A percentile compares a stretch with the other conserved stretches of the same genome.
phyloP scores from a whole-genome alignment of 64 coral and sea anemone genomes.

The Actinia equina region DNA sequence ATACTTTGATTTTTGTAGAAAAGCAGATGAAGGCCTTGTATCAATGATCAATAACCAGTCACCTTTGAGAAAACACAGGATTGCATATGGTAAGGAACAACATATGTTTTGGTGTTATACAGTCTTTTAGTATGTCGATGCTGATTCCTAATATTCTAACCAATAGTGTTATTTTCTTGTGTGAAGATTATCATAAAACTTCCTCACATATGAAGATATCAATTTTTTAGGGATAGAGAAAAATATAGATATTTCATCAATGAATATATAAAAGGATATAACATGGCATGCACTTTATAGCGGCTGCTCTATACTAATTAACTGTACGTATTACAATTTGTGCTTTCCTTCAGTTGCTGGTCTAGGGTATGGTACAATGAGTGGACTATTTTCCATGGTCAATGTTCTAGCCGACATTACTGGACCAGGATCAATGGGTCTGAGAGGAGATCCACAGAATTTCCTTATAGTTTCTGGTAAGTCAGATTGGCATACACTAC shows the following conservation, averaged over 20 bases:
- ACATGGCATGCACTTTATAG: too few species aligned
- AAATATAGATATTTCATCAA: too few species aligned
- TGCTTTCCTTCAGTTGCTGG: conserved; percentile 66
- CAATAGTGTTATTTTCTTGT: too few species aligned
- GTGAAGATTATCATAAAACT: too few species aligned
- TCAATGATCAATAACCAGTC: conserved; percentile 86
- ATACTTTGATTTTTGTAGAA: conserved; percentile 44
- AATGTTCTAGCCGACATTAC: conserved; percentile 95
- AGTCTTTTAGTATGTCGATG: too few species aligned
- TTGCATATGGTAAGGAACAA: conserved; percentile 82
- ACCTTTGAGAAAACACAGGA: conserved; percentile 92
- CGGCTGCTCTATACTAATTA: too few species aligned
- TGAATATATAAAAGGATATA: too few species aligned
- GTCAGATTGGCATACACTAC: not conserved
- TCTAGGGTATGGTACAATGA: conserved; percentile 91
- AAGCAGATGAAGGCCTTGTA: conserved; percentile 94
- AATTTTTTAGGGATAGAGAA: too few species aligned
- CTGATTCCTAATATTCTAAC: too few species aligned
- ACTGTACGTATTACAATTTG: too few species aligned
- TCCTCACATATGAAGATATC: too few species aligned
- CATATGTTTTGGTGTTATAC: not conserved
- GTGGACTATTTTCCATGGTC: conserved; percentile 96
- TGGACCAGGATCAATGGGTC: conserved; percentile 78
- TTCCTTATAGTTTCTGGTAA: conserved; percentile 95
- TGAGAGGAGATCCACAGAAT: conserved; percentile 73